Percentiles rank a stretch among this genome's conserved stretches.
Evolutionary conservation across 2,888 invertebrate genomes (phyloP).

Genomic region (Phymatocera aterrima): DNA sequence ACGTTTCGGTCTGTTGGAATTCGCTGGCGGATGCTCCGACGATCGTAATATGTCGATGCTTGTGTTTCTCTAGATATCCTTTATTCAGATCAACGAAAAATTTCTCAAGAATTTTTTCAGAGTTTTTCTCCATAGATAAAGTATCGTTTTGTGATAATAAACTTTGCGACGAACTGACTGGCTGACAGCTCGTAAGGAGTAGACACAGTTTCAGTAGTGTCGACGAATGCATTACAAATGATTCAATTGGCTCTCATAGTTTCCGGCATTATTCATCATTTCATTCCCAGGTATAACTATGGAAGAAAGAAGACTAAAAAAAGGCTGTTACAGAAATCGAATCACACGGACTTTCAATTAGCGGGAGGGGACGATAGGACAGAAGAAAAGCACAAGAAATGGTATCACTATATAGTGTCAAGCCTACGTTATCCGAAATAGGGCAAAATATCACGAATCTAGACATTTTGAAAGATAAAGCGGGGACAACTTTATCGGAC

Average conservation of each 20-base stretch:
- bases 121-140: background rate
- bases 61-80: background rate
- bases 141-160: background rate
- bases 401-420: no score
- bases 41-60: background rate
- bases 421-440: no score
- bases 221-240: background rate
- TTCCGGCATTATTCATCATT: no score
- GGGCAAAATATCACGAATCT: no score
- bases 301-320: no score
- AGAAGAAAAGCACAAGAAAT: no score
- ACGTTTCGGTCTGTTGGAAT: background rate
- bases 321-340: no score
- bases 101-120: background rate
- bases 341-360: no score
- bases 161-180: background rate
- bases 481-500: no score
- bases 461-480: no score
- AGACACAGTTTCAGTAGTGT: background rate
- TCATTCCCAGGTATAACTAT: no score
- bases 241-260: background rate
- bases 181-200: background rate
- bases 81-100: constrained; percentile 1
- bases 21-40: background rate
- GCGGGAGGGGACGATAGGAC: no score